Base-by-base conservation (phyloP, 2,888 invertebrate genomes). In the Harpagoxenus sublaevis region DNA sequence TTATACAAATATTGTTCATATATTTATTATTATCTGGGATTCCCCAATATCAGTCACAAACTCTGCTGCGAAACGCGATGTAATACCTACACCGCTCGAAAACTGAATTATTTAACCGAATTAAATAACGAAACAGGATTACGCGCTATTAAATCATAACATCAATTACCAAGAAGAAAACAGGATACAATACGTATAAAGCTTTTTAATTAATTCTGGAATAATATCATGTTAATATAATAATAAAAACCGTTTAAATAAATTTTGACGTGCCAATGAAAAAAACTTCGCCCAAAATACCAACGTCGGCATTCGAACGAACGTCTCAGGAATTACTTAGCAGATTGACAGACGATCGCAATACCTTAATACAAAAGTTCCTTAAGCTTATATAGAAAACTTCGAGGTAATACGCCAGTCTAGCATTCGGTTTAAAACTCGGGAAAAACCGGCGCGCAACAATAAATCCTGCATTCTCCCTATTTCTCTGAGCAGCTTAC, bases 401-500 rank as follows among this genome's bases (percentile, higher is more conserved):
- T 65, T 87, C 74, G 57, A 83, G 77, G 83, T 84, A 88, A 87
- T 85, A 51, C 35, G 65, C 42, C 66, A 31, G 73, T 81, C 82
- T 28, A 66, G 84, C 83, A 84, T 85, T 89, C 83, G 65, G 85
- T 83, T 85, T 86, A 84, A 84, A 85, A 78, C 86, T 84, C 18
- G 63, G 42, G 77, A 85, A 90, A 88, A 89, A 75, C 63, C 83
- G 63, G 57, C 57, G 48, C 53, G 78, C 51, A 83, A 85, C 86
- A 88, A 89, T 90, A 90, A 90, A 90, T 87, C 84, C 28, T 74
- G 73, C 63, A 78, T 78, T 74, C 86, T 83, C 78, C 57, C 83
- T 85, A 83, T 84, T 84, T 78, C 81, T 82, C 83, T 84, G 84
- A 84, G 88, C 88, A 89, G 89, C 88, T 89, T 88, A 89, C 86